These are phyloP conservation scores for Gavialis gangeticus DNA, from an alignment of 2,113 vertebrate species.

Conservation along the genomic window DNA sequence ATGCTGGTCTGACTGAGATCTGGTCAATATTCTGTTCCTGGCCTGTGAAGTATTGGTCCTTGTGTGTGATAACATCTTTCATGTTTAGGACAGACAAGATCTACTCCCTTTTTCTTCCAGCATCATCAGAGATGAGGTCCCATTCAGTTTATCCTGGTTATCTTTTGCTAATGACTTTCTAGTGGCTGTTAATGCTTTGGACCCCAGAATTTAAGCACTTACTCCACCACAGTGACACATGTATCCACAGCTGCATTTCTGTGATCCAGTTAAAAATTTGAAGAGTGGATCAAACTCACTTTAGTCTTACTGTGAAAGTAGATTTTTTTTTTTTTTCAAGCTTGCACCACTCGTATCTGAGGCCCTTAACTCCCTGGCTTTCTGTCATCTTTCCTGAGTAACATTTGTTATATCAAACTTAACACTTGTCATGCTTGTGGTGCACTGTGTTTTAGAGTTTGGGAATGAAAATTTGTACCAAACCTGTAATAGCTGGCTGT, in stretches of 20 bases:
- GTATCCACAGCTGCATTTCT: neutral
- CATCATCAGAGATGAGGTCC: neutral
- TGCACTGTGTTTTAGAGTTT: neutral
- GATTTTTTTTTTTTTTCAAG: no score
- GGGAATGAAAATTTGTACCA: neutral
- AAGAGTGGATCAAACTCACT: neutral
- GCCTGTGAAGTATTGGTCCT: neutral
- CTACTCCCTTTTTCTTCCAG: neutral
- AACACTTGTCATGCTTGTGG: neutral
- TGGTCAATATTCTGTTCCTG: neutral
- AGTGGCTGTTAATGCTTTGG: neutral
- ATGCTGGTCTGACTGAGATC: neutral
- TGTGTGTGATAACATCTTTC: neutral
- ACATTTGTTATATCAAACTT: accelerated
- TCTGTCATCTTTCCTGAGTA: no score
- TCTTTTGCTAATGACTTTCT: no score
- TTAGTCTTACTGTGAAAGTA: no score
- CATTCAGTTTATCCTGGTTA: neutral
- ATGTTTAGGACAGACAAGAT: accelerated
- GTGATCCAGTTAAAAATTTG: neutral
- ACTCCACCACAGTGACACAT: neutral
- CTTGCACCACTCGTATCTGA: no score
- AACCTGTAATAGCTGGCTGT: neutral
- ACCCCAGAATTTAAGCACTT: neutral
- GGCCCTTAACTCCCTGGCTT: no score